phyloP scores from a whole-genome alignment of 2,888 invertebrate species.

The Flabesymbios commensalis region DNA sequence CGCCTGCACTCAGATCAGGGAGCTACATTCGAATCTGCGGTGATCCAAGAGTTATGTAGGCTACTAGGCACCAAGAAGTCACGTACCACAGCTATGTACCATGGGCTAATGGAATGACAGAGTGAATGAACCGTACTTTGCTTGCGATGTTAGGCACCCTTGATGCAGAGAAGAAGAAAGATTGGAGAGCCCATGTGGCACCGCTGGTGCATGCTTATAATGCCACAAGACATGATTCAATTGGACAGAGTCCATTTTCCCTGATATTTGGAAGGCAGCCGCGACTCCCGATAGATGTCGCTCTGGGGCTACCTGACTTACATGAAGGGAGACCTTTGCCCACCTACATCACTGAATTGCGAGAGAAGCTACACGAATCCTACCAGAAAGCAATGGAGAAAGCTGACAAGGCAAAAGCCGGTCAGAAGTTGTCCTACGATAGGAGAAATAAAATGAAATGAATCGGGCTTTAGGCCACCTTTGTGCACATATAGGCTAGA shows the following conservation, averaged over 20 bases:
- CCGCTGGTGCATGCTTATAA: conserved; percentile 10
- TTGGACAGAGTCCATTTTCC: conserved; percentile 9
- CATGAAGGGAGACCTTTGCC: too few species aligned
- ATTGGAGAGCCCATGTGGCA: conserved; percentile 6
- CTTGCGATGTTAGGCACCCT: not conserved
- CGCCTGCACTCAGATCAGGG: not conserved
- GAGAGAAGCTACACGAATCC: too few species aligned
- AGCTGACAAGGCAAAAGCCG: too few species aligned
- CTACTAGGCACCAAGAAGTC: not conserved
- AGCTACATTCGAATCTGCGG: not conserved
- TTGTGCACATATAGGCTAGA: too few species aligned
- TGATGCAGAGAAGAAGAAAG: not conserved
- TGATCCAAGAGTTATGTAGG: not conserved
- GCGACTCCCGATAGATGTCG: conserved; percentile 5
- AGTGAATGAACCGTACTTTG: not conserved
- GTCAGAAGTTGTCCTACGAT: too few species aligned
- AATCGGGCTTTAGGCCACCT: too few species aligned
- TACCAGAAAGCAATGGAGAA: too few species aligned
- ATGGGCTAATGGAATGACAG: not conserved
- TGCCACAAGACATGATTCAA: conserved; percentile 5
- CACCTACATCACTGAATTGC: too few species aligned
- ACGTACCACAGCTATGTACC: not conserved
- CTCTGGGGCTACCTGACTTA: not conserved
- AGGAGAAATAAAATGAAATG: too few species aligned
- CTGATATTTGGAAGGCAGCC: conserved; percentile 16